Percentiles rank a stretch among this genome's conserved stretches.
Conservation (phyloP, 2,888 invertebrate genomes). For the Conus canariensis region DNA sequence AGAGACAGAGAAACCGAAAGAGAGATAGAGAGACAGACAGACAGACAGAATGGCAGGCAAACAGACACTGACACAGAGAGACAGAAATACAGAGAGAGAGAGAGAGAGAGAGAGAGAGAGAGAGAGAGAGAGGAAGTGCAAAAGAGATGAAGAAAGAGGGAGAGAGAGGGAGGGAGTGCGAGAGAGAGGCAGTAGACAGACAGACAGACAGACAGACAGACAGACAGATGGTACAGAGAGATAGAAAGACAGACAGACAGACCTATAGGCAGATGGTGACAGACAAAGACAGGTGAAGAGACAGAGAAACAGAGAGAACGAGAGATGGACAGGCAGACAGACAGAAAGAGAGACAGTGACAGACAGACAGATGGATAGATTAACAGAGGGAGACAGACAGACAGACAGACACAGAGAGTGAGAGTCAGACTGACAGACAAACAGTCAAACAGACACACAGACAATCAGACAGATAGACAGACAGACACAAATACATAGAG, state of each 20-base stretch:
- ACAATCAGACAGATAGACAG: constrained; percentile 22
- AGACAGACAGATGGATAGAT: too few relatives aligned
- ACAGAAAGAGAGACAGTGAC: too few relatives aligned
- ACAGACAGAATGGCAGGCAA: background rate
- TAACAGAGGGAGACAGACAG: background rate
- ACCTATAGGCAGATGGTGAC: too few relatives aligned
- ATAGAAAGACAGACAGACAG: too few relatives aligned
- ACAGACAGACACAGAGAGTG: background rate
- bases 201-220: background rate
- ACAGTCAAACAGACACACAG: background rate
- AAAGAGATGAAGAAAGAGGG: background rate
- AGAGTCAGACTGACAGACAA: background rate
- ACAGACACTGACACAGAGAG: background rate
- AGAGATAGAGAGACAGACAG: background rate
- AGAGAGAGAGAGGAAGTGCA: background rate
- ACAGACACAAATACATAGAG: background rate
- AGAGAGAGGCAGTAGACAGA: background rate
- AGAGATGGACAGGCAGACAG: too few relatives aligned
- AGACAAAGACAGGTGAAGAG: too few relatives aligned
- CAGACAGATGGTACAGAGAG: too few relatives aligned
- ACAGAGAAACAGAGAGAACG: too few relatives aligned
- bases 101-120: background rate
- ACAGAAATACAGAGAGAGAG: background rate
- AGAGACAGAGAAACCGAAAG: background rate
- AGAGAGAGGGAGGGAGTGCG: background rate